Evolutionary conservation across 2,113 vertebrate species (phyloP).

Genomic region (Xiphophorus couchianus): DNA sequence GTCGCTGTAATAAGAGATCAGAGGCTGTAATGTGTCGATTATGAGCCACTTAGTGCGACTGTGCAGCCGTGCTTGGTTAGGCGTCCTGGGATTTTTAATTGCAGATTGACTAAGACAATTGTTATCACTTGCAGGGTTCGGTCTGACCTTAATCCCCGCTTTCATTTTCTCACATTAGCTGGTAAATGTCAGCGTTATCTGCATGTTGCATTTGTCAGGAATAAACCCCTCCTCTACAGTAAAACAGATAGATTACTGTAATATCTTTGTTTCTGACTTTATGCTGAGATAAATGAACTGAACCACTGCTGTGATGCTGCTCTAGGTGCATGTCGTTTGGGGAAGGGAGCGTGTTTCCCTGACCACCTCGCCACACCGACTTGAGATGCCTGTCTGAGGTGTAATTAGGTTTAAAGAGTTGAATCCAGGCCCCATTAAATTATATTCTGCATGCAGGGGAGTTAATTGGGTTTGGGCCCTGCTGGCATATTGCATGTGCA

Average conservation of each 20-base stretch:
- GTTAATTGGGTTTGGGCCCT: slow-evolving; percentile 75
- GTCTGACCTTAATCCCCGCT: slow-evolving; percentile 49
- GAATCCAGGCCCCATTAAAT: slow-evolving; percentile 71
- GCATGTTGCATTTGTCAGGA: slow-evolving; percentile 14
- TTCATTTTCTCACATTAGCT: slow-evolving; percentile 19
- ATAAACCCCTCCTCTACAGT: too few species aligned
- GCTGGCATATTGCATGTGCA: slow-evolving; percentile 72
- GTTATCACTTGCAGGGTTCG: slow-evolving; percentile 42
- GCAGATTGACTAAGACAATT: slow-evolving; percentile 50
- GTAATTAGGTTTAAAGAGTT: slow-evolving; percentile 76
- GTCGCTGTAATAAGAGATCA: slow-evolving; percentile 61
- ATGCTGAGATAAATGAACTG: neutral
- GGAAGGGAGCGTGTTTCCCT: slow-evolving; percentile 19
- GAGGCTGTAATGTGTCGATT: slow-evolving; percentile 57
- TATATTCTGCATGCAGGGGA: slow-evolving; percentile 66
- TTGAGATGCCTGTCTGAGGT: slow-evolving; percentile 67
- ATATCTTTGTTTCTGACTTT: neutral
- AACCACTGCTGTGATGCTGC: slow-evolving; percentile 6
- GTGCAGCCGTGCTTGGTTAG: slow-evolving; percentile 39
- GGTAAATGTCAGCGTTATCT: slow-evolving; percentile 30
- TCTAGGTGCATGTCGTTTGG: slow-evolving; percentile 13
- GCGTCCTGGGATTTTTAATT: slow-evolving; percentile 59
- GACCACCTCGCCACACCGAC: slow-evolving; percentile 58
- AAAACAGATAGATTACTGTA: neutral
- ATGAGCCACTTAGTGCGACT: slow-evolving; percentile 57